A percentile compares a stretch with the other conserved stretches of the same genome.
These are phyloP conservation scores for Tenebrosternarchus preto DNA, from an alignment of 2,113 vertebrate species.

Conservation along the genomic window DNA sequence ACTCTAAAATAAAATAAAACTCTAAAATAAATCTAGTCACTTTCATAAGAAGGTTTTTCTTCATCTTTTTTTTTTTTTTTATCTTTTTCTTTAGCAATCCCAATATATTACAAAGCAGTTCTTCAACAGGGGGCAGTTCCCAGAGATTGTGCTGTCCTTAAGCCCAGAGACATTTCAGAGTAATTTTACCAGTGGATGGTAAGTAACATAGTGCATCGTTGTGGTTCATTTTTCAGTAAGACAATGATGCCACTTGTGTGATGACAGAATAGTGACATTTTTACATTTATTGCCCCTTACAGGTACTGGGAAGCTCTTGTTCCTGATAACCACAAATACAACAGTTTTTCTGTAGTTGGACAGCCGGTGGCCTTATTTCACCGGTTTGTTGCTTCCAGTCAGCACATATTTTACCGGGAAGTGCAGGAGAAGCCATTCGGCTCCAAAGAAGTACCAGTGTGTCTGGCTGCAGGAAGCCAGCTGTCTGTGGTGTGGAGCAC, in stretches of 20 bases:
- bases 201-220: no score
- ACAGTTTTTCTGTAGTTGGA: slow-evolving; percentile 3
- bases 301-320: slow-evolving; percentile 17
- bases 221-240: neutral
- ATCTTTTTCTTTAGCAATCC: slow-evolving; percentile 4
- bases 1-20: no score
- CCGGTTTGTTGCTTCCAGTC: slow-evolving; percentile 5
- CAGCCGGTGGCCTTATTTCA: slow-evolving; percentile 17
- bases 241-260: neutral
- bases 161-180: neutral
- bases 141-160: neutral
- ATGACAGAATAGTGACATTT: neutral
- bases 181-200: no score
- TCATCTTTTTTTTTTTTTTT: no score
- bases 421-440: neutral
- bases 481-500: neutral
- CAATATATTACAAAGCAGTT: slow-evolving; percentile 25
- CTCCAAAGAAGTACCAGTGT: neutral
- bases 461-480: slow-evolving; percentile 2
- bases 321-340: neutral
- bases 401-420: neutral
- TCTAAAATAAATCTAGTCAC: no score
- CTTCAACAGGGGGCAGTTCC: slow-evolving; percentile 21
- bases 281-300: neutral
- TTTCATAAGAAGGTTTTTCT: no score